Evolutionary conservation across 1,140 invertebrate species (phyloP), one percentile per base, ranked within the genome.

Genomic region (Philopotamus ludificatus): DNA sequence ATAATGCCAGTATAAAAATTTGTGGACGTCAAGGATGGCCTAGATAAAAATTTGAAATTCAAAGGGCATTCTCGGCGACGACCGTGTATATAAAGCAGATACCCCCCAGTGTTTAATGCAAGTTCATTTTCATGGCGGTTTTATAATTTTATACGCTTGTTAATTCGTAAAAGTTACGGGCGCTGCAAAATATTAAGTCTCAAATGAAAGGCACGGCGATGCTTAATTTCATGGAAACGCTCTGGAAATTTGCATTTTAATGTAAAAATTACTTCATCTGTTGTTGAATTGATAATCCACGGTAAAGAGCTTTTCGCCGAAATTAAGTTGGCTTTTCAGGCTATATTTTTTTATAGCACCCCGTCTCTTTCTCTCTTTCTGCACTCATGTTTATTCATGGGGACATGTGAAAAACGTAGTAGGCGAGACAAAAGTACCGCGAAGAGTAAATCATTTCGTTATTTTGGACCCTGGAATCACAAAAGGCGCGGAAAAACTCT

Each of bases 221-320:
- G 58, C 57, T 68, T 62, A 64, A 65, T 68, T 65, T 68, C 55
- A 62, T 65, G 63, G 57, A 61, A 68, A 21, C 15, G 28, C 44
- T 57, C 39, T 16, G 15, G 21, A 68, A 59, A 68, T 68, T 65
- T 68, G 60, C 67, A 68, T 68, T 57, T 68, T 65, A 68, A 68
- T 68, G 63, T 55, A 57, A 64, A 57, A 62, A 68, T 68, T 60
- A 68, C 67, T 65, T 61, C 58, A 59, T 60, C 47, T 68, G 67
- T 49, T 65, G 63, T 50, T 57, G 63, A 68, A 68, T 68, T 68
- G 53, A 68, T 68, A 65, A 68, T 68, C 51, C 63, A 25, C 62
- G 44, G 49, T 62, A 65, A 64, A 65, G 63, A 53, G 60, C 50
- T 68, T 68, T 68, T 61, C 59, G 57, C 55, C 25, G 55, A 60